Conservation (phyloP, 1,140 invertebrate species). For the Solenopsis invicta region DNA sequence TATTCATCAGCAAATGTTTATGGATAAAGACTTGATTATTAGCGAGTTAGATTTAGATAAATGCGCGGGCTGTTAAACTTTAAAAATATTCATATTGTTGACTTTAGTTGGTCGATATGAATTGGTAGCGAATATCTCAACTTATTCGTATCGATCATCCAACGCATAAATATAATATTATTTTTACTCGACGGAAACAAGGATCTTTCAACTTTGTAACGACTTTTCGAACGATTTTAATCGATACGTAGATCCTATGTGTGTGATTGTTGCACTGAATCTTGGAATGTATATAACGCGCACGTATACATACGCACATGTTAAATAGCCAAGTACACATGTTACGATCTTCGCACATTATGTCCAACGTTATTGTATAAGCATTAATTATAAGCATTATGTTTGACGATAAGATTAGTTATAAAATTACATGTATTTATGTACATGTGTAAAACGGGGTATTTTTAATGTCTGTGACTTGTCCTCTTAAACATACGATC, state of each 20-base stretch:
- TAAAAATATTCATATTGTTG: slow-evolving; percentile 8
- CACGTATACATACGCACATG: slow-evolving; percentile 58
- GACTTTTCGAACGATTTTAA: slow-evolving; percentile 8
- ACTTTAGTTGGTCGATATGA: background rate
- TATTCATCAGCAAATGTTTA: slow-evolving; percentile 4
- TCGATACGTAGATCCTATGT: background rate
- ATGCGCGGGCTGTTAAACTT: background rate
- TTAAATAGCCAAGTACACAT: slow-evolving; percentile 67
- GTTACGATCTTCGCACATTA: slow-evolving; percentile 72
- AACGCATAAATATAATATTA: background rate
- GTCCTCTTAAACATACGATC: background rate
- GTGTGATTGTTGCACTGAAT: slow-evolving; percentile 55
- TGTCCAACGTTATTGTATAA: slow-evolving; percentile 69
- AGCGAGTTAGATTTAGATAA: background rate
- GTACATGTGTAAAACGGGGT: slow-evolving; percentile 66
- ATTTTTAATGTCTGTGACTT: slow-evolving; percentile 31
- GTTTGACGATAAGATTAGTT: slow-evolving; percentile 66
- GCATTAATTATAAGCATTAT: slow-evolving; percentile 71
- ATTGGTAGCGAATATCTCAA: slow-evolving; percentile 13
- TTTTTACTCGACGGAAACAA: background rate
- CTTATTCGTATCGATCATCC: slow-evolving; percentile 38
- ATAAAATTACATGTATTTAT: slow-evolving; percentile 55
- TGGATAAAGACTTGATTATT: slow-evolving; percentile 3
- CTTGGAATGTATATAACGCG: slow-evolving; percentile 73
- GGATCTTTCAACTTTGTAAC: background rate